These are phyloP conservation scores for Cydia pomonella DNA, from an alignment of 1,140 invertebrate genomes.

Conservation along the genomic window DNA sequence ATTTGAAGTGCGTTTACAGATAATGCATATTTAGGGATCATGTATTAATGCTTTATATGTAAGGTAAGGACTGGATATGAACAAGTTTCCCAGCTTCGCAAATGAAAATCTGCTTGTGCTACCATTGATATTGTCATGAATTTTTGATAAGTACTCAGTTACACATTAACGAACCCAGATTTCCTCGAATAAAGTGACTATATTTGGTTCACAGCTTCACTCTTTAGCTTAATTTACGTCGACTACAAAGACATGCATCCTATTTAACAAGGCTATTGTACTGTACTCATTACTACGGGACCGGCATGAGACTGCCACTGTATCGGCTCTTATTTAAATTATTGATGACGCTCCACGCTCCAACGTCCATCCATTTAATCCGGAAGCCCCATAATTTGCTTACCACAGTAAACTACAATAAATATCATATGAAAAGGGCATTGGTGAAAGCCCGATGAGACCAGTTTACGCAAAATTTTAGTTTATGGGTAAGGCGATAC, in stretches of 20 bases:
- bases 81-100: conserved; percentile 41
- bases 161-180: no score
- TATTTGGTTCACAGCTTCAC: neutral
- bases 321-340: conserved; percentile 6
- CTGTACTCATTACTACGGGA: conserved; percentile 11
- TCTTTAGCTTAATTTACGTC: neutral
- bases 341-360: neutral
- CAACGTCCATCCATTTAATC: conserved; percentile 1
- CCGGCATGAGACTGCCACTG: neutral
- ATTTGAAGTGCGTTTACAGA: conserved; percentile 48
- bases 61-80: conserved; percentile 40
- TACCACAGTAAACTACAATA: conserved; percentile 18
- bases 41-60: conserved; percentile 39
- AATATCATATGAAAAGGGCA: conserved; percentile 23
- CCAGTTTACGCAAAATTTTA: conserved; percentile 27
- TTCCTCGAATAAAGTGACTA: neutral
- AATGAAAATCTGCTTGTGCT: conserved; percentile 27
- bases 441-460: conserved; percentile 12
- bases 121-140: neutral
- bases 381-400: conserved; percentile 21
- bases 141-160: neutral
- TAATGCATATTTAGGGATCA: conserved; percentile 45
- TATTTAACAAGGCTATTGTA: conserved; percentile 13
- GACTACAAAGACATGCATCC: neutral
- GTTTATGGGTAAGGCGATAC: conserved; percentile 23